Percentiles rank a stretch among this genome's conserved stretches.
Evolutionary conservation across 64 coral and sea anemone genomes (phyloP).

Genomic region (Pocillopora damicornis): DNA sequence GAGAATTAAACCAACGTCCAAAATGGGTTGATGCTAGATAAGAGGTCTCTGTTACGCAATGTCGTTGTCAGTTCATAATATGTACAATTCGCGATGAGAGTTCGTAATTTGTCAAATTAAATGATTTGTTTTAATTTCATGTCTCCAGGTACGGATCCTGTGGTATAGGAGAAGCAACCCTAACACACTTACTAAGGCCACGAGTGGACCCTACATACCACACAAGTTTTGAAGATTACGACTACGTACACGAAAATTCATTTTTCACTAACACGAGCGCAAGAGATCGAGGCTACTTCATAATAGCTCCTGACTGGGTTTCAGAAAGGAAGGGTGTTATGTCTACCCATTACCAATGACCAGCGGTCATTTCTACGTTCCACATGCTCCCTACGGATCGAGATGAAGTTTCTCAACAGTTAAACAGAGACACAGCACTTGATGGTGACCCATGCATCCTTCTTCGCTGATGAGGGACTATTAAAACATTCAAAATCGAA

Average conservation of each 20-base stretch:
- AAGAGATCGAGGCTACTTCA: slow-evolving; percentile 80
- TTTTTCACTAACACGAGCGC: slow-evolving; percentile 80
- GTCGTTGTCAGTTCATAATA: no score
- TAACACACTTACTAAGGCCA: slow-evolving; percentile 64
- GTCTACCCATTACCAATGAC: slow-evolving; percentile 51
- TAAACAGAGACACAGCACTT: no score
- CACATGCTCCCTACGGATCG: background rate
- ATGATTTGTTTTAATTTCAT: background rate
- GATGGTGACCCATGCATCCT: no score
- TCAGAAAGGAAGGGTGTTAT: slow-evolving; percentile 81
- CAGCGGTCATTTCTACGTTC: background rate
- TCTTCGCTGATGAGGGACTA: no score
- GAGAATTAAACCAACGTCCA: no score
- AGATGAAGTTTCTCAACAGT: no score
- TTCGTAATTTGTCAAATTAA: no score
- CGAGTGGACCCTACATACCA: slow-evolving; percentile 55
- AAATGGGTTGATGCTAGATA: no score
- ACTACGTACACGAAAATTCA: slow-evolving; percentile 79
- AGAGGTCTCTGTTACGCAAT: no score
- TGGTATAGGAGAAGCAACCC: slow-evolving; percentile 63
- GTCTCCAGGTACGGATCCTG: slow-evolving; percentile 15
- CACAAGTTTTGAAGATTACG: slow-evolving; percentile 53
- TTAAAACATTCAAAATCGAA: no score
- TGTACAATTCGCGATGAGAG: no score
- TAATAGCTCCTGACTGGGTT: slow-evolving; percentile 90